These are phyloP conservation scores for Drosophila repletoides DNA, from an alignment of 1,140 invertebrate species.

Conservation along the genomic window DNA sequence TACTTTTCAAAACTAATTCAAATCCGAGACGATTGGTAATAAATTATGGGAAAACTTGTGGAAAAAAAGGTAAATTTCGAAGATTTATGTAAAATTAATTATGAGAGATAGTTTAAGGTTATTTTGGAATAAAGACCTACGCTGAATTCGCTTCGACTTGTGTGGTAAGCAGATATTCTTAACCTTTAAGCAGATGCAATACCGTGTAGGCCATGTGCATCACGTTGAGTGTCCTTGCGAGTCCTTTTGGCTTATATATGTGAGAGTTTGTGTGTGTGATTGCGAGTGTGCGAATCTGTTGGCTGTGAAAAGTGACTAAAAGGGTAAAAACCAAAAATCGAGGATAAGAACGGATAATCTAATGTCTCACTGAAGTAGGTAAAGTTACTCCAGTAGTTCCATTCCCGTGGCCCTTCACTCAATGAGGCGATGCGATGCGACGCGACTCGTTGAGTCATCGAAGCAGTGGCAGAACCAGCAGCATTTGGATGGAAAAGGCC, in stretches of 20 bases:
- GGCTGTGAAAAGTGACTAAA: conserved; percentile 53
- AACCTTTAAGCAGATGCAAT: conserved; percentile 56
- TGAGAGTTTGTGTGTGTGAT: conserved; percentile 14
- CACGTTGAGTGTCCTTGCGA: conserved; percentile 38
- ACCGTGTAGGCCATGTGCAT: conserved; percentile 62
- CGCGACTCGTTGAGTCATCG: conserved; percentile 69
- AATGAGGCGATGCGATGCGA: too few relatives aligned
- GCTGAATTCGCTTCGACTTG: too few relatives aligned
- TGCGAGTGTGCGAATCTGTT: conserved; percentile 26
- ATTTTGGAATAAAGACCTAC: too few relatives aligned
- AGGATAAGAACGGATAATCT: conserved; percentile 81
- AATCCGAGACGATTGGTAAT: too few relatives aligned
- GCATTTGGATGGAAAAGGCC: conserved; percentile 55
- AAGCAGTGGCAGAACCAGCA: conserved; percentile 10
- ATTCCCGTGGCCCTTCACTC: conserved; percentile 30
- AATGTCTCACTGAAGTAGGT: conserved; percentile 70
- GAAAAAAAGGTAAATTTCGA: too few relatives aligned
- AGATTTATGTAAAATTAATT: too few relatives aligned
- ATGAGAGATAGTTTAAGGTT: too few relatives aligned
- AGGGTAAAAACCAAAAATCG: conserved; percentile 71
- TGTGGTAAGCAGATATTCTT: background rate
- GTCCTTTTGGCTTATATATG: background rate
- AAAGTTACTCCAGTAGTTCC: conserved; percentile 47
- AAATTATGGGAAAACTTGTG: too few relatives aligned
- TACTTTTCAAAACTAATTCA: too few relatives aligned